Base-by-base conservation (phyloP, 2,888 invertebrate genomes). In the Tipula lateralis region DNA sequence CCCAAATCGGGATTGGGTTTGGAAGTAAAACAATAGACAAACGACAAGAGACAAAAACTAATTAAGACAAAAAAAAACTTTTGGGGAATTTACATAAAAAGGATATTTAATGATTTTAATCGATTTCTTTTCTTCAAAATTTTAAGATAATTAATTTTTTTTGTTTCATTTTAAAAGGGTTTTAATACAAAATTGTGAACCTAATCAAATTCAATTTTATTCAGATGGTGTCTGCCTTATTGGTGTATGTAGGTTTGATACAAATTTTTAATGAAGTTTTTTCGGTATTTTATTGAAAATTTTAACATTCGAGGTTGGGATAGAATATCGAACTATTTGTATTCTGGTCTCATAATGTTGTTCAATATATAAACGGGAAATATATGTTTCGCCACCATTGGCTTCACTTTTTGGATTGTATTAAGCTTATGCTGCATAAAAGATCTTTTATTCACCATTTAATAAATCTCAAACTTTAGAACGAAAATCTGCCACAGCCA, bases 71-170 rank as follows among this genome's bases (percentile, higher is more conserved):
- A 0, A 19, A 50, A 66, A 24, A 66, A 66, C 7, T 66, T n/a
- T 66, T 66, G 19, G 19, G 9, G 24, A 66, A 66, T 66, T 66
- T 66, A 66, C 66, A 66, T 66, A 66, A 66, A 66, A 66, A 66
- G 66, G 66, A 66, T 66, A 66, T 66, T 66, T 66, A 66, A 66
- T 66, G 66, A 66, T 66, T 66, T 66, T 66, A 66, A 66, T 66
- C 66, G 66, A 66, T 66, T 66, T 66, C 66, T 66, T 66, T 66
- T 66, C 66, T 66, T 66, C 24, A 66, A 19, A 66, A 24, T 66
- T 66, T 66, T 66, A 66, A 66, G 66, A 66, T 66, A 66, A 66
- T 66, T 66, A 66, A 66, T 66, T 66, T 24, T 66, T 19, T 66
- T 66, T 24, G 13, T 66, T 6, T 12, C 7, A 50, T 50, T 50